These are phyloP conservation scores for Chelon auratus DNA, from an alignment of 2,797 vertebrate genomes.

Conservation along the genomic window DNA sequence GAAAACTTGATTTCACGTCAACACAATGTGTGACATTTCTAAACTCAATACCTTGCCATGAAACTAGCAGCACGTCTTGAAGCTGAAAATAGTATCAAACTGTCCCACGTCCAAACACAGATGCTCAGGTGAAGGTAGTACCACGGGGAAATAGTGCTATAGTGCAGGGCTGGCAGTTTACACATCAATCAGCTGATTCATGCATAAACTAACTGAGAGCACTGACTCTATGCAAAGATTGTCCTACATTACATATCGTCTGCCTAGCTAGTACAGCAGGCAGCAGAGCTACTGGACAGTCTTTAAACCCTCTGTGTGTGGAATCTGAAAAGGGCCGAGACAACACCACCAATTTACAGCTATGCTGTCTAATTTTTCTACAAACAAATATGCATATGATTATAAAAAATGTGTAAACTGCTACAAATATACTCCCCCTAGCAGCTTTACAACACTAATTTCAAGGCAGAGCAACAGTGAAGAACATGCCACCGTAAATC, in stretches of 20 bases:
- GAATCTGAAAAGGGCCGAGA: not conserved
- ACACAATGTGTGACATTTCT: not conserved
- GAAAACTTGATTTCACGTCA: not conserved
- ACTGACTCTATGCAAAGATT: not conserved
- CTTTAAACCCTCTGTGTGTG: constrained; percentile 20
- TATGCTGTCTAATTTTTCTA: not conserved
- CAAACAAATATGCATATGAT: not conserved
- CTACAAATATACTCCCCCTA: not conserved
- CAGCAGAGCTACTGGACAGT: not conserved
- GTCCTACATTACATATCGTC: not conserved
- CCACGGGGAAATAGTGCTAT: not conserved
- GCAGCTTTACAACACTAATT: not conserved
- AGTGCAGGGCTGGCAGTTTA: not conserved
- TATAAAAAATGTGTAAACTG: not conserved
- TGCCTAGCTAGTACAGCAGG: not conserved
- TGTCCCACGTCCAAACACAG: not conserved
- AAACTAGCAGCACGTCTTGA: not conserved
- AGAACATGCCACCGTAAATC: not conserved
- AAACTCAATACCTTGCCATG: not conserved
- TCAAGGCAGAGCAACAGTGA: not conserved
- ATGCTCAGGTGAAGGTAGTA: not conserved
- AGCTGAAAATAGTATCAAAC: not conserved
- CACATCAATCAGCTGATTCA: not conserved
- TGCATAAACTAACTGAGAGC: not conserved
- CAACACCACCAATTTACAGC: not conserved